Percentiles rank a stretch among this genome's conserved stretches.
Evolutionary conservation across 2,888 invertebrate genomes (phyloP).

Genomic region (Melangyna quadrimaculata): DNA sequence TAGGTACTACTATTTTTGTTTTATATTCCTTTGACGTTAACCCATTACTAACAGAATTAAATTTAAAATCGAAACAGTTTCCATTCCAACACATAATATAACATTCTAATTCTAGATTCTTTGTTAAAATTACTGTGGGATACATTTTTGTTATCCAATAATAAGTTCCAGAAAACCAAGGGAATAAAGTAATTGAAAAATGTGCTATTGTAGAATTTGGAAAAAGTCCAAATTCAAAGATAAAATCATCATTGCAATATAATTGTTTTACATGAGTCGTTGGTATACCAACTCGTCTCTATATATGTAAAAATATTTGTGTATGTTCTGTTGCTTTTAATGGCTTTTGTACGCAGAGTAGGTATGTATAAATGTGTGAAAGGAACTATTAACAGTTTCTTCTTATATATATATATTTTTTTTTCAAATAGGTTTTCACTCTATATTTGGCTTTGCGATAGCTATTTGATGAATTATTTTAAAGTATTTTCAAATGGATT

Average conservation of each 20-base stretch:
- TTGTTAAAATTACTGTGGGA: conserved; percentile 38
- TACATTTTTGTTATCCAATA: neutral
- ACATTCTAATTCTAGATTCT: neutral
- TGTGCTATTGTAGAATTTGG: conserved; percentile 45
- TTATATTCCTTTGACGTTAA: neutral
- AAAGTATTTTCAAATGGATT: neutral
- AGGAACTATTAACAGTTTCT: no score
- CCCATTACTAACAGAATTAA: neutral
- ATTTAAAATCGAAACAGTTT: neutral
- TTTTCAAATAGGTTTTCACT: neutral
- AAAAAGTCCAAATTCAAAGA: conserved; percentile 35
- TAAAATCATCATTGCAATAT: conserved; percentile 37
- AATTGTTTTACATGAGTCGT: conserved; percentile 17
- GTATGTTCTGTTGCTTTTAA: neutral
- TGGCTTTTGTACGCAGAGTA: neutral
- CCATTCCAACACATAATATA: neutral
- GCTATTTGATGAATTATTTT: neutral
- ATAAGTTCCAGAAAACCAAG: conserved; percentile 13
- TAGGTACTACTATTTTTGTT: no score
- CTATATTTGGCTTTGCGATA: neutral
- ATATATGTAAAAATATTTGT: no score
- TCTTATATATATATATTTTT: no score
- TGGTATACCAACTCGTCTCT: neutral
- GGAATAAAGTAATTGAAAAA: conserved; percentile 28
- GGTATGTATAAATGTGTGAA: neutral